Conservation (phyloP, 1,140 invertebrate species). For the Drosophila repletoides region DNA sequence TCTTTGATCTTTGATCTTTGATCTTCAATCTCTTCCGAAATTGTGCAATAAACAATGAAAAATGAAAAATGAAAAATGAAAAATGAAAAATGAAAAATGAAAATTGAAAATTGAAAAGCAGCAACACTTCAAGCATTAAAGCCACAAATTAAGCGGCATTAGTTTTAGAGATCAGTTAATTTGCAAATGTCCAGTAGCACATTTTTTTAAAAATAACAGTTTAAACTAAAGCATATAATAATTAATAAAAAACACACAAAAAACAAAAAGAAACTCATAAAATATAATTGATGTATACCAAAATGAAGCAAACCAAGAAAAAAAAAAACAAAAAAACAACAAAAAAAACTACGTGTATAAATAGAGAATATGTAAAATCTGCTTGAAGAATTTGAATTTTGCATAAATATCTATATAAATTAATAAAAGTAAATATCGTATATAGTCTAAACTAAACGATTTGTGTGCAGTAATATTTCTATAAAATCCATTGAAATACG, state of each 20-base stretch:
- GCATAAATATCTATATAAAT: constrained; percentile 12
- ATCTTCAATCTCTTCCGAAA: neutral
- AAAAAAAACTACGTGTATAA: constrained; percentile 56
- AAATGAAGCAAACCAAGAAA: neutral
- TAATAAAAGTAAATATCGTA: constrained; percentile 5
- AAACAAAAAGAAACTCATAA: constrained; percentile 32
- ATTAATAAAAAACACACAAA: constrained; percentile 2
- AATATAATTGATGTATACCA: constrained; percentile 71
- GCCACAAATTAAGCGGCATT: constrained; percentile 16
- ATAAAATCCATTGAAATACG: constrained; percentile 55
- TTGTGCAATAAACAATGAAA: constrained; percentile 13
- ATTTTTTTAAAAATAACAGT: constrained; percentile 57
- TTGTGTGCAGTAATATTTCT: constrained; percentile 40
- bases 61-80: neutral
- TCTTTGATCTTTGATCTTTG: too few species aligned
- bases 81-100: too few species aligned
- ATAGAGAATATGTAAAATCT: constrained; percentile 42
- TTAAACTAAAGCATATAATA: constrained; percentile 26
- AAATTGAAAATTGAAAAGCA: too few species aligned
- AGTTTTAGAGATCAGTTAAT: constrained; percentile 26
- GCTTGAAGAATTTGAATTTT: constrained; percentile 38
- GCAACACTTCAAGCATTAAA: neutral
- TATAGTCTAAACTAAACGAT: constrained; percentile 1
- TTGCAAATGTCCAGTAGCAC: constrained; percentile 67
- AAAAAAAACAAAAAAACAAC: constrained; percentile 11